These are phyloP conservation scores for Nasonia vitripennis DNA, from an alignment of 1,140 invertebrate species.

Conservation along the genomic window DNA sequence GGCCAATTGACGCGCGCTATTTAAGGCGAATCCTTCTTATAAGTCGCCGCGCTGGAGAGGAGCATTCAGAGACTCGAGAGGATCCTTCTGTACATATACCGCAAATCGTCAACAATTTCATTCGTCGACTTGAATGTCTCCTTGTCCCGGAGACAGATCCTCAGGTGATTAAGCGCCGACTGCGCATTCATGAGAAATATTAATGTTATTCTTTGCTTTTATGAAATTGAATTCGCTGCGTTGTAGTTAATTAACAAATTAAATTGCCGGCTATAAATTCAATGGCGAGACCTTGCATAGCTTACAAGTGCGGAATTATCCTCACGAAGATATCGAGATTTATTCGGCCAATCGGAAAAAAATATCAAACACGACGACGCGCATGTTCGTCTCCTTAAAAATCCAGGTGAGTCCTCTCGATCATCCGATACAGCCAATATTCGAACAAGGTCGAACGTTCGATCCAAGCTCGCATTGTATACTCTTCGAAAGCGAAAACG, in stretches of 20 bases:
- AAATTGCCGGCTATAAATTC: background rate
- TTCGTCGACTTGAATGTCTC: background rate
- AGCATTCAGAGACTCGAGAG: background rate
- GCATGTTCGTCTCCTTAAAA: background rate
- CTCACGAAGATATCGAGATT: background rate
- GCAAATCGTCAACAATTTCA: background rate
- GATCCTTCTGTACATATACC: background rate
- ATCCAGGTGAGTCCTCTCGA: background rate
- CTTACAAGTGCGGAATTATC: background rate
- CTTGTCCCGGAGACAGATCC: background rate
- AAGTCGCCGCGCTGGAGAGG: too few relatives aligned
- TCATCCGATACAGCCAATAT: background rate
- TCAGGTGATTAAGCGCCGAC: background rate
- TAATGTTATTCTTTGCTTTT: background rate
- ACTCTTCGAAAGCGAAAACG: background rate
- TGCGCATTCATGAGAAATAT: background rate
- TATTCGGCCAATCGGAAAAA: background rate
- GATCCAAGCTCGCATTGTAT: background rate
- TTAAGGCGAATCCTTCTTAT: background rate
- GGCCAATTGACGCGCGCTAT: background rate
- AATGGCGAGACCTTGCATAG: background rate
- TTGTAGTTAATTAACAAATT: constrained; percentile 5
- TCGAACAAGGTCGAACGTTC: background rate
- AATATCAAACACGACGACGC: background rate
- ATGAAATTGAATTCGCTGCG: background rate